Evolutionary conservation across 2,113 vertebrate species (phyloP), one percentile per base, ranked within the genome.

Genomic region (Hippopotamus amphibius): DNA sequence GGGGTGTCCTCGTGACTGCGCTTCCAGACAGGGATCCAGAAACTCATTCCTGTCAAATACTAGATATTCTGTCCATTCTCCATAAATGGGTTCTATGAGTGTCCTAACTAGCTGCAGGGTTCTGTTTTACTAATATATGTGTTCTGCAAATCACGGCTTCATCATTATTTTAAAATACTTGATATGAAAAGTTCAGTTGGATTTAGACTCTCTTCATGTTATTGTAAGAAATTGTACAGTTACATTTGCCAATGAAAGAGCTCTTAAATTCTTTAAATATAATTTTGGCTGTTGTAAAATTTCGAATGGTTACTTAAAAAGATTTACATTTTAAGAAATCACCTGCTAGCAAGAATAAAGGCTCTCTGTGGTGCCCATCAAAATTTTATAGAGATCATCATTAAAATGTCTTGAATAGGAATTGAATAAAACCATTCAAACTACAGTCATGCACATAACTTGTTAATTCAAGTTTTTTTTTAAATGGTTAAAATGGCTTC

Each of bases 171-270:
- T 79, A 30, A 81, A 87, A 81, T 84, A 72, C 11, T 50, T 92
- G 46, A 82, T 82, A 85, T 37, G 30, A 77, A 96, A 96, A 86
- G 7, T 81, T 91, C 66, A 95, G 19, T 46, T 84, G 33, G 7
- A 41, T 96, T 96, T 81, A 93, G 88, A 93, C 93, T 84, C 33
- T 96, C n/a, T 93, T 95, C 50, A 88, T 85, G 37, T 91, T 96
- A 61, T 76, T 93, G 41, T 81, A 93, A 96, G 46, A 95, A 85
- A 91, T 85, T 65, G 22, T 30, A 81, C 7, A 93, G 37, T 63
- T 88, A 43, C 16, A 69, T 95, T 93, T 85, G 86, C 88, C 57
- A 96, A 1, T 69, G 50, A 76, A 85, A 97, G 82, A 88, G 71
- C 28, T 93, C 65, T 95, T 91, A 95, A 87, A 93, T 96, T 90